Percentiles rank a stretch among this genome's conserved stretches.
Evolutionary conservation across 2,797 vertebrate genomes (phyloP).

Genomic region (Coreius guichenoti): DNA sequence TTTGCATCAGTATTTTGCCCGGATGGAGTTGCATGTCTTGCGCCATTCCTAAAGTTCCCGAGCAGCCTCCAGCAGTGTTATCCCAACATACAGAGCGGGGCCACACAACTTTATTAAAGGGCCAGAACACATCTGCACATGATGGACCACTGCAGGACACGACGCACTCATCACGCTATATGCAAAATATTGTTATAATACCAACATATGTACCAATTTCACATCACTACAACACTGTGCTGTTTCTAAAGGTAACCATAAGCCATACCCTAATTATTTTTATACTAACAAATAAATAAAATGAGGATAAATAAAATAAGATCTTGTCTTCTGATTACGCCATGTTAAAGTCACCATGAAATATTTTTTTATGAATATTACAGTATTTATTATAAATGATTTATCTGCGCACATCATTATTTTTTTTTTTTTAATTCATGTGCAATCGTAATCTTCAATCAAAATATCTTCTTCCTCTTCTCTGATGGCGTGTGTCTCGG

Average conservation of each 20-base stretch:
- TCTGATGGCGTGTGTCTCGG: too few species aligned
- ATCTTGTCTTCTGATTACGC: not conserved
- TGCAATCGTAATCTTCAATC: not conserved
- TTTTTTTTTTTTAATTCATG: not conserved
- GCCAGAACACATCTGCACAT: conserved; percentile 62
- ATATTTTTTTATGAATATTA: not conserved
- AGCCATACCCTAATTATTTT: not conserved
- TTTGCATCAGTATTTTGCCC: conserved; percentile 37
- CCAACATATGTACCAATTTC: too few species aligned
- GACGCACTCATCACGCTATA: not conserved
- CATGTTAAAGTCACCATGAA: not conserved
- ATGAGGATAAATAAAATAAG: not conserved
- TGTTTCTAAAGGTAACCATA: not conserved
- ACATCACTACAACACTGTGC: not conserved
- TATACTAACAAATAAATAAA: not conserved
- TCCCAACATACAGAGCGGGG: conserved; percentile 56
- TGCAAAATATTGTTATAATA: not conserved
- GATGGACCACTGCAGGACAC: not conserved
- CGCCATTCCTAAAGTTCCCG: conserved; percentile 59
- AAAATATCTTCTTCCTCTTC: not conserved
- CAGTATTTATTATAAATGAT: not conserved
- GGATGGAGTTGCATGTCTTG: conserved; percentile 39
- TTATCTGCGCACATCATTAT: not conserved
- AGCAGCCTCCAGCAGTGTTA: conserved; percentile 41
- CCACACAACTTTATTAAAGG: conserved; percentile 79